phyloP scores from a whole-genome alignment of 1,140 invertebrate genomes.

The Rhizoglyphus robini region DNA sequence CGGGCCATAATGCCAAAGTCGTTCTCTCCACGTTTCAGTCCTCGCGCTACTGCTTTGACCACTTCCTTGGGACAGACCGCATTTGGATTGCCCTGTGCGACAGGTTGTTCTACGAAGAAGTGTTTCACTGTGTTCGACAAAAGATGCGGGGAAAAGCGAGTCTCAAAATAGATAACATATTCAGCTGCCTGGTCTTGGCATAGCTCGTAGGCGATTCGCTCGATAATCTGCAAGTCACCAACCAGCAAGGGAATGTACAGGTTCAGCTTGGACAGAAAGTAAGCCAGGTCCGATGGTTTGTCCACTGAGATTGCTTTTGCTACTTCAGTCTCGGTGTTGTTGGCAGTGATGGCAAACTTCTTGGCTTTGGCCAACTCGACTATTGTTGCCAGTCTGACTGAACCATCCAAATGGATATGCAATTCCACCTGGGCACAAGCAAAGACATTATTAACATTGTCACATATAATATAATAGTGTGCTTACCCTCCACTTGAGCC shows the following conservation, averaged over 20 bases:
- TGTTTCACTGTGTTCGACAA: slow-evolving; percentile 27
- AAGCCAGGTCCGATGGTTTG: slow-evolving; percentile 29
- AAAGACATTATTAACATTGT: no score
- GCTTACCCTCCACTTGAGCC: no score
- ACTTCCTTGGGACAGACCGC: slow-evolving; percentile 34
- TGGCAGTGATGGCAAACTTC: slow-evolving; percentile 3
- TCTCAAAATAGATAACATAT: slow-evolving; percentile 44
- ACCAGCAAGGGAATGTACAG: slow-evolving; percentile 25
- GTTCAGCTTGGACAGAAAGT: slow-evolving; percentile 36
- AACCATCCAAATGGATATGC: slow-evolving; percentile 44
- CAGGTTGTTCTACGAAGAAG: slow-evolving; percentile 23
- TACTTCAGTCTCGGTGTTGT: slow-evolving; percentile 30
- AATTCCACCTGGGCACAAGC: slow-evolving; percentile 45
- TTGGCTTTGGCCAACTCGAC: slow-evolving; percentile 34
- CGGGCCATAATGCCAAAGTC: slow-evolving; percentile 41
- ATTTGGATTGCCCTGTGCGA: slow-evolving; percentile 14
- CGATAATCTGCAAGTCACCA: slow-evolving; percentile 42
- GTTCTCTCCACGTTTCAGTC: slow-evolving; percentile 36
- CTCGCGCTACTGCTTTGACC: slow-evolving; percentile 37
- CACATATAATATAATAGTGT: no score
- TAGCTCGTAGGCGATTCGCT: slow-evolving; percentile 45
- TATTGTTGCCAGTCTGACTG: slow-evolving; percentile 38
- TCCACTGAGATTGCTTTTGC: slow-evolving; percentile 28
- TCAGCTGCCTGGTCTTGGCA: slow-evolving; percentile 42
- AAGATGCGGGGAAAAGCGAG: slow-evolving; percentile 43